These are phyloP conservation scores for Scaptomyza pallida DNA, from an alignment of 1,140 invertebrate species.

Conservation along the genomic window DNA sequence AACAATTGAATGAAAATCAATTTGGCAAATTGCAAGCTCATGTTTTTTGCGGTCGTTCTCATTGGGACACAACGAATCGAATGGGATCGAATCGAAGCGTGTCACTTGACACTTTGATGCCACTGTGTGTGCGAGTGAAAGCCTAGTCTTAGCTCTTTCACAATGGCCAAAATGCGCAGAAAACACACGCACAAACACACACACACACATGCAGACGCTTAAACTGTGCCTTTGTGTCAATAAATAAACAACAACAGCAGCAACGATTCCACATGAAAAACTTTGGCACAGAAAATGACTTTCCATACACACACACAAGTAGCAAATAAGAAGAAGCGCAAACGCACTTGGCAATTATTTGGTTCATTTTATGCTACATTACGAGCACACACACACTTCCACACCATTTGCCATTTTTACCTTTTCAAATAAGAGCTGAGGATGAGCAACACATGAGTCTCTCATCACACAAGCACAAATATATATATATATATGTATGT, in stretches of 20 bases:
- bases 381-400: conserved; percentile 27
- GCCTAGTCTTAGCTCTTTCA: conserved; percentile 32
- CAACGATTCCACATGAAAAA: conserved; percentile 62
- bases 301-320: conserved; percentile 54
- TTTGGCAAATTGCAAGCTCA: conserved; percentile 80
- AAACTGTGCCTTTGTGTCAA: conserved; percentile 80
- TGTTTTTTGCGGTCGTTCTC: conserved; percentile 52
- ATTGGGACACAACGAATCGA: conserved; percentile 50
- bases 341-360: conserved; percentile 80
- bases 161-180: conserved; percentile 55
- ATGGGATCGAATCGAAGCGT: conserved; percentile 35
- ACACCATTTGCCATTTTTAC: conserved; percentile 41
- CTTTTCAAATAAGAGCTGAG: conserved; percentile 55
- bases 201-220: conserved; percentile 33
- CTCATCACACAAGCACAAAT: conserved; percentile 9
- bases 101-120: conserved; percentile 65
- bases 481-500: conserved; percentile 9
- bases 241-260: too few relatives aligned
- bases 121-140: conserved; percentile 17
- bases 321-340: conserved; percentile 30
- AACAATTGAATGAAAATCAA: conserved; percentile 71
- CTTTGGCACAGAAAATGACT: conserved; percentile 79
- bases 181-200: background rate
- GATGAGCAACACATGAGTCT: conserved; percentile 47
- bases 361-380: conserved; percentile 81